Base-by-base conservation (phyloP, 2,113 vertebrate species). In the Hucho hucho region DNA sequence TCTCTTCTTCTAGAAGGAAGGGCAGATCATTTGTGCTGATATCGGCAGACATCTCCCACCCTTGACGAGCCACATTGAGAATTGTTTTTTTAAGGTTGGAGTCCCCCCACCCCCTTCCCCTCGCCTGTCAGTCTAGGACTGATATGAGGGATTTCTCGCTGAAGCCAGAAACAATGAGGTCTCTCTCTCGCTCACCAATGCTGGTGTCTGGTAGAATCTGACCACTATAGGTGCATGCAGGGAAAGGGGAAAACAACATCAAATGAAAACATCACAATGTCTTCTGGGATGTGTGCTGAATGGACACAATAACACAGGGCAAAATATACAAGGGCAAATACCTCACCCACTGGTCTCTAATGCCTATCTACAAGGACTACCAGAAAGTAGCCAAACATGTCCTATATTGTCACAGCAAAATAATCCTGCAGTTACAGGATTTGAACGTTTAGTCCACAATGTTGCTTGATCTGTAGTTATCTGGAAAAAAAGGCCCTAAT, bases 11-110 rank as follows among this genome's bases (percentile, higher is more conserved):
- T 87, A 80, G 81, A 86, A 79, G 87, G 83, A 89, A 86, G 80
- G 89, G 87, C 89, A 88, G 83, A 86, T 92, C 87, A 91, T 92
- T 91, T 91, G 88, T 90, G 72, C 74, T 74, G 78, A 80, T 91
- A 90, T 93, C 89, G 88, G 82, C 85, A 89, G 87, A 89, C 87
- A 86, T 90, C 89, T 87, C 84, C 75, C 86, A 84, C 82, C 87
- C 89, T 87, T 89, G 88, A 90, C 87, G 87, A 83, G 89, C 81
- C 86, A 79, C 86, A 85, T 75, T 75, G 83, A 91, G 88, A 81
- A 88, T 83, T 86, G 80, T 74, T 87, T 91, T 89, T 89, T 89
- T 89, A 87, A 87, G 84, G 79, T 81, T 86, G 79, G 72, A 72
- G 53, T 49, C 76, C 78, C 74, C 64, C 68, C 79, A 47, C 76